These are phyloP conservation scores for Thecophora atra DNA, from an alignment of 2,888 invertebrate species.

Conservation along the genomic window DNA sequence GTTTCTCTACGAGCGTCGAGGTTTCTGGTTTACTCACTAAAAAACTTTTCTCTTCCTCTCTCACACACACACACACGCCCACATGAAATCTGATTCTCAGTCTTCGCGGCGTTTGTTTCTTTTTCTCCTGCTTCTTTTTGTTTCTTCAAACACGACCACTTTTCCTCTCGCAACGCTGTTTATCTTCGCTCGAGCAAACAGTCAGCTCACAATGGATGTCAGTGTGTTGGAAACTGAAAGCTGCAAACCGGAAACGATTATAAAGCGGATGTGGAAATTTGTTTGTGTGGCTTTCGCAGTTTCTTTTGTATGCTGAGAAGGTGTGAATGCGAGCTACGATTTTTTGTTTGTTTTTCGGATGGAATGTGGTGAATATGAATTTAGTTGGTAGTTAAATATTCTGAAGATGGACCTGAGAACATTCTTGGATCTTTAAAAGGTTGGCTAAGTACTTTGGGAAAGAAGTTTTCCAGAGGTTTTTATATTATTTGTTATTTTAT, in stretches of 20 bases:
- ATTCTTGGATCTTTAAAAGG: no score
- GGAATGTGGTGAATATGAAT: not conserved
- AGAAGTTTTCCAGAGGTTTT: no score
- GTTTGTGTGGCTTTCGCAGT: not conserved
- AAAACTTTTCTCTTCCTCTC: not conserved
- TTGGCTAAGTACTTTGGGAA: no score
- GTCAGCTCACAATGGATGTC: constrained; percentile 16
- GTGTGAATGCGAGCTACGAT: not conserved
- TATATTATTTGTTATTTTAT: no score
- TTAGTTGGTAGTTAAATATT: no score
- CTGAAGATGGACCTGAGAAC: no score
- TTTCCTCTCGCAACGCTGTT: not conserved
- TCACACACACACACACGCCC: no score
- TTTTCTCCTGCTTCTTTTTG: not conserved
- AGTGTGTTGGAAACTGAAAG: constrained; percentile 20
- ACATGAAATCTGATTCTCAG: no score
- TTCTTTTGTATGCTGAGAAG: not conserved
- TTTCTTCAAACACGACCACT: not conserved
- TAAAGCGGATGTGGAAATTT: constrained; percentile 30
- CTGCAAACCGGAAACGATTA: constrained; percentile 28
- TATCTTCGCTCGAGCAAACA: not conserved
- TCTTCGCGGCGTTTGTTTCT: not conserved
- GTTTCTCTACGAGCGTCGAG: constrained; percentile 24
- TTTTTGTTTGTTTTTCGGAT: not conserved
- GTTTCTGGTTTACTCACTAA: constrained; percentile 10